Conservation (phyloP, 2,797 vertebrate genomes). For the Urocyon cinereoargenteus region DNA sequence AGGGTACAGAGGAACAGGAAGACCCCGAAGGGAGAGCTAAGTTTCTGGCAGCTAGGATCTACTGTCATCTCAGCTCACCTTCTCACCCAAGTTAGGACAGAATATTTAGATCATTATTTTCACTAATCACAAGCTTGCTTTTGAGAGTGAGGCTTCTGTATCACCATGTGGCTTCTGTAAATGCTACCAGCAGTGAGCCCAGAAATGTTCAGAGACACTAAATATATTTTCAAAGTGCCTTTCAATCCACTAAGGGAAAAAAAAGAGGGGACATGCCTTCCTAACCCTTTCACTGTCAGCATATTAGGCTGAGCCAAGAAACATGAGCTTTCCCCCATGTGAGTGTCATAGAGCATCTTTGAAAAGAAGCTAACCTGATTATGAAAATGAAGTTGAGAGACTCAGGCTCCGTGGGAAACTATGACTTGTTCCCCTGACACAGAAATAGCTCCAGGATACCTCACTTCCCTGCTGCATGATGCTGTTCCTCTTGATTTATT, state of each 20-base stretch:
- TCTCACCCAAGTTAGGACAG: background rate
- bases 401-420: background rate
- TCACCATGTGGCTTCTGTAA: slow-evolving; percentile 51
- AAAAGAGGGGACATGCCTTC: background rate
- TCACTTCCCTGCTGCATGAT: background rate
- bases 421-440: background rate
- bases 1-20: background rate
- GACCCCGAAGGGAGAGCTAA: background rate
- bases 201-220: slow-evolving; percentile 68
- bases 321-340: background rate
- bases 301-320: background rate
- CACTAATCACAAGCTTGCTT: slow-evolving; percentile 15
- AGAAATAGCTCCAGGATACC: background rate
- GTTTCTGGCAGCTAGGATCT: background rate
- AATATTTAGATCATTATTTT: slow-evolving; percentile 53
- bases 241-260: background rate
- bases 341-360: slow-evolving; percentile 23
- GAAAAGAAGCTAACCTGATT: slow-evolving; percentile 58
- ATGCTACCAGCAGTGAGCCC: background rate
- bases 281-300: background rate
- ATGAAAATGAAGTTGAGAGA: slow-evolving; percentile 40
- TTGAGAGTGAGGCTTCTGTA: slow-evolving; percentile 35
- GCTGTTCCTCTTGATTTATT: background rate
- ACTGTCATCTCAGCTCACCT: background rate
- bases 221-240: slow-evolving; percentile 71